A percentile compares a stretch with the other conserved stretches of the same genome.
Evolutionary conservation across 2,888 invertebrate species (phyloP).

Genomic region (Galerucella pusilla): DNA sequence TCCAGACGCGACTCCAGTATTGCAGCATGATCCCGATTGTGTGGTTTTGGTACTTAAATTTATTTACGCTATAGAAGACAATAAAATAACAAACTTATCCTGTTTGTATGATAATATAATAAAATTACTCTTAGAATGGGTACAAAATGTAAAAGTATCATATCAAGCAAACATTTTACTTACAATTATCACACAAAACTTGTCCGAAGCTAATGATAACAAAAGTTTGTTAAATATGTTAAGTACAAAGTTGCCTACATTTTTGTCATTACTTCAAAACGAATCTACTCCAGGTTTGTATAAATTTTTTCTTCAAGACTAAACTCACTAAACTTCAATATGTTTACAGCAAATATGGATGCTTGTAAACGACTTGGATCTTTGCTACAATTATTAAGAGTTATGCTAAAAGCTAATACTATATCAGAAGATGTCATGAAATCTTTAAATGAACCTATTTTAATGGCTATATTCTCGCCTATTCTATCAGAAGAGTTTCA

Average conservation of each 20-base stretch:
- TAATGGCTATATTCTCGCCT: constrained; percentile 63
- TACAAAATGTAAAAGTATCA: constrained; percentile 65
- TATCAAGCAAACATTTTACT: constrained; percentile 62
- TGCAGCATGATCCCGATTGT: constrained; percentile 63
- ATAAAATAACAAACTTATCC: constrained; percentile 63
- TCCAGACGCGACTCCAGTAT: constrained; percentile 33
- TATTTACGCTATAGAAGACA: constrained; percentile 64
- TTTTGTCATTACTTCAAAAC: constrained; percentile 60
- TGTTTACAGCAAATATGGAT: constrained; percentile 36
- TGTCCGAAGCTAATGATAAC: constrained; percentile 47
- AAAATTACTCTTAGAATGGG: constrained; percentile 66
- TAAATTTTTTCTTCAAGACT: background rate
- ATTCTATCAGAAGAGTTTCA: constrained; percentile 58
- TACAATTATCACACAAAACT: constrained; percentile 62
- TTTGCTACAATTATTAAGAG: constrained; percentile 60
- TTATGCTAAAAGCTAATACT: constrained; percentile 36
- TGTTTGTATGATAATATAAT: constrained; percentile 63
- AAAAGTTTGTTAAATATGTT: constrained; percentile 56
- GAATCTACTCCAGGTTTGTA: constrained; percentile 52
- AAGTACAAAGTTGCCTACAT: constrained; percentile 61
- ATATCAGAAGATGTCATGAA: constrained; percentile 60
- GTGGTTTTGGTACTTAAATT: constrained; percentile 67
- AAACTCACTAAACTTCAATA: background rate
- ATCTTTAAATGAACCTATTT: constrained; percentile 61
- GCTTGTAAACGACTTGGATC: constrained; percentile 60